A percentile compares a stretch with the other conserved stretches of the same genome.
Evolutionary conservation across 2,888 invertebrate genomes (phyloP).

Genomic region (Periphyllus acericola): DNA sequence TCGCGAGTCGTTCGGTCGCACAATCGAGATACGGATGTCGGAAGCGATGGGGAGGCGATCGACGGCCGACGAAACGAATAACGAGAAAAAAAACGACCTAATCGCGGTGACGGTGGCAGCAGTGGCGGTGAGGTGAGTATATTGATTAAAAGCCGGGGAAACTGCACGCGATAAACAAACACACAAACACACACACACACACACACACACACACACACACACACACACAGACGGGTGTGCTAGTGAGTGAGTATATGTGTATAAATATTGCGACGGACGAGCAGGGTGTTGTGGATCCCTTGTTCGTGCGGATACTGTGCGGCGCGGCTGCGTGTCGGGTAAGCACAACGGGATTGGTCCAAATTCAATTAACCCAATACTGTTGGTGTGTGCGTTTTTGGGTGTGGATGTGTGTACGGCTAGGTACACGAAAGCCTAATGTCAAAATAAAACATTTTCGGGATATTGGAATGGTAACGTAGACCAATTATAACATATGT

Average conservation of each 20-base stretch:
- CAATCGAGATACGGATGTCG: too few relatives aligned
- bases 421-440: too few relatives aligned
- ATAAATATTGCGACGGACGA: not conserved
- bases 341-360: not conserved
- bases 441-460: too few relatives aligned
- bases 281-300: not conserved
- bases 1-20: too few relatives aligned
- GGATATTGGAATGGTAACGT: too few relatives aligned
- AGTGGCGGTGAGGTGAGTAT: conserved; percentile 17
- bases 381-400: not conserved
- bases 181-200: not conserved
- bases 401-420: not conserved
- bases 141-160: conserved; percentile 54
- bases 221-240: not conserved
- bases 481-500: too few relatives aligned
- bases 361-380: conserved; percentile 45
- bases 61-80: not conserved
- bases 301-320: not conserved
- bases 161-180: conserved; percentile 52
- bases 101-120: not conserved
- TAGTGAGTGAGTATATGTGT: not conserved
- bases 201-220: not conserved
- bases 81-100: not conserved
- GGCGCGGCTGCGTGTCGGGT: not conserved
- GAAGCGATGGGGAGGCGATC: too few relatives aligned